These are phyloP conservation scores for Scyliorhinus canicula DNA, from an alignment of 2,797 vertebrate genomes.

Conservation along the genomic window DNA sequence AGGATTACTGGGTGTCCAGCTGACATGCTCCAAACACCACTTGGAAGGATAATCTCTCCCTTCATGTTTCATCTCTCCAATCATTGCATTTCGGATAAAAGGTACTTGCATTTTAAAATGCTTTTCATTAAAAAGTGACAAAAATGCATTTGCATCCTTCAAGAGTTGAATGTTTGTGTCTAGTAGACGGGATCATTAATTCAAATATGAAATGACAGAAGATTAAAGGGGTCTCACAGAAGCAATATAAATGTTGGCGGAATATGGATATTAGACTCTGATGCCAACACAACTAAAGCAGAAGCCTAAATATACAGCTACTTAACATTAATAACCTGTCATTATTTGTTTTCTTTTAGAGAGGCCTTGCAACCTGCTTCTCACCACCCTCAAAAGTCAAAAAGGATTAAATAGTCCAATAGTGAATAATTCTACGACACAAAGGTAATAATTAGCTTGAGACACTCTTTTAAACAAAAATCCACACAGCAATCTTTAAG, in stretches of 20 bases:
- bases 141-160: background rate
- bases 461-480: background rate
- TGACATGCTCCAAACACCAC: background rate
- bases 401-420: background rate
- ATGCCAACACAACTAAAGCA: no score
- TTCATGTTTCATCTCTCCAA: background rate
- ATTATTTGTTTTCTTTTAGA: background rate
- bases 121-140: background rate
- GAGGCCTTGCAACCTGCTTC: background rate
- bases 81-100: background rate
- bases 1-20: background rate
- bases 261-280: no score
- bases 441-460: background rate
- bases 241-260: no score
- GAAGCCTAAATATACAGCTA: background rate
- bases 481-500: background rate
- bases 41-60: background rate
- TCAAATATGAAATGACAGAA: background rate
- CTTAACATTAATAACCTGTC: background rate
- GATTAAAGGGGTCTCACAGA: no score
- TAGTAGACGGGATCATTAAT: background rate
- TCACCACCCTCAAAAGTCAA: background rate
- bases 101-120: background rate
- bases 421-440: background rate
- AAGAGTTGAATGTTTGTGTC: background rate